These are phyloP conservation scores for Falco novaeseelandiae DNA, from an alignment of 2,797 vertebrate genomes.

Conservation along the genomic window DNA sequence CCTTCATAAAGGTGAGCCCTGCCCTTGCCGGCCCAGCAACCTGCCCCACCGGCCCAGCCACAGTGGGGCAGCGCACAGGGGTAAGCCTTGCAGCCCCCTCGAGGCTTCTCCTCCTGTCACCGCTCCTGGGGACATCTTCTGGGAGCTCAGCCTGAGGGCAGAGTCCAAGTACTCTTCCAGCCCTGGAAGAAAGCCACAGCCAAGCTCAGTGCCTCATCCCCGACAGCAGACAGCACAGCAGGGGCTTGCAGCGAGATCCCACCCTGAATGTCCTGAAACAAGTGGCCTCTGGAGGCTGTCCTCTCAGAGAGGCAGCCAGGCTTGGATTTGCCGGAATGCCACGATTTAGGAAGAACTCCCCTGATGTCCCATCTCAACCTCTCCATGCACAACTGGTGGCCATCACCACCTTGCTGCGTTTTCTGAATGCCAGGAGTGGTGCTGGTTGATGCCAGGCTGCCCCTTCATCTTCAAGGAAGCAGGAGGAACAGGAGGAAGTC, in stretches of 20 bases:
- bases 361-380: neutral
- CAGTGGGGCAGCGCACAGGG: neutral
- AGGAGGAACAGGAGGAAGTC: neutral
- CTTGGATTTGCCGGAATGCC: neutral
- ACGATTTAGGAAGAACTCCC: neutral
- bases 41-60: neutral
- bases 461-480: neutral
- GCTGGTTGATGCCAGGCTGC: neutral
- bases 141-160: neutral
- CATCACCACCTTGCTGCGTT: neutral
- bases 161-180: neutral
- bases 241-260: neutral
- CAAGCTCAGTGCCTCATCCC: neutral
- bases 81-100: neutral
- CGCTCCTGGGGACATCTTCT: neutral
- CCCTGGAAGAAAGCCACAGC: neutral
- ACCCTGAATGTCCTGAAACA: neutral
- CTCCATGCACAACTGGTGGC: accelerated
- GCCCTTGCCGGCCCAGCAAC: neutral
- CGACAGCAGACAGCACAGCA: neutral
- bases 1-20: neutral
- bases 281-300: neutral
- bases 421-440: neutral
- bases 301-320: neutral
- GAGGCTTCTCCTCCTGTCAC: neutral